A percentile compares a stretch with the other conserved stretches of the same genome.
These are phyloP conservation scores for Semaprochilodus insignis DNA, from an alignment of 2,797 vertebrate genomes.

Conservation along the genomic window DNA sequence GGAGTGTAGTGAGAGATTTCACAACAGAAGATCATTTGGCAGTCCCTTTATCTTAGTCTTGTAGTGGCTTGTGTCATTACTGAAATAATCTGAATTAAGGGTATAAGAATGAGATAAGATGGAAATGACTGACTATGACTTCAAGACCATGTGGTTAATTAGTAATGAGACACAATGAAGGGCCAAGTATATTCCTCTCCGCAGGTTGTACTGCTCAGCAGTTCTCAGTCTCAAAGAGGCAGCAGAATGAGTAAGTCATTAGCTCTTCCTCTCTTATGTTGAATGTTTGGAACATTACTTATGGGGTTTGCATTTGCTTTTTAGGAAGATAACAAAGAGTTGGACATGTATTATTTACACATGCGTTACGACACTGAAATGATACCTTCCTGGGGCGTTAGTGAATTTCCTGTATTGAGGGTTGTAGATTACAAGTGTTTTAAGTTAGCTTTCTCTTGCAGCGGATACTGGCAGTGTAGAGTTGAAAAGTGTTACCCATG, in stretches of 20 bases:
- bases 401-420: neutral
- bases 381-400: neutral
- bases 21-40: neutral
- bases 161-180: conserved; percentile 70
- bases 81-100: neutral
- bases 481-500: conserved; percentile 34
- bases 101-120: neutral
- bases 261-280: conserved; percentile 57
- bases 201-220: conserved; percentile 58
- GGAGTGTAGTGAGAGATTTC: neutral
- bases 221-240: conserved; percentile 63
- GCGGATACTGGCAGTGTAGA: conserved; percentile 60
- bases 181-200: conserved; percentile 65
- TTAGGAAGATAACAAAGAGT: neutral
- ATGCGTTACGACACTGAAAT: neutral
- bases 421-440: neutral
- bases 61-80: neutral
- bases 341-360: neutral
- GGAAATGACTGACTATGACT: conserved; percentile 13
- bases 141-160: conserved; percentile 70
- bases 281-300: conserved; percentile 37
- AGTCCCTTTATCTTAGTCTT: neutral
- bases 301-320: neutral
- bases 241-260: conserved; percentile 79
- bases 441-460: conserved; percentile 62